Evolutionary conservation across 2,113 vertebrate species (phyloP).

Genomic region (Edolisoma coerulescens): DNA sequence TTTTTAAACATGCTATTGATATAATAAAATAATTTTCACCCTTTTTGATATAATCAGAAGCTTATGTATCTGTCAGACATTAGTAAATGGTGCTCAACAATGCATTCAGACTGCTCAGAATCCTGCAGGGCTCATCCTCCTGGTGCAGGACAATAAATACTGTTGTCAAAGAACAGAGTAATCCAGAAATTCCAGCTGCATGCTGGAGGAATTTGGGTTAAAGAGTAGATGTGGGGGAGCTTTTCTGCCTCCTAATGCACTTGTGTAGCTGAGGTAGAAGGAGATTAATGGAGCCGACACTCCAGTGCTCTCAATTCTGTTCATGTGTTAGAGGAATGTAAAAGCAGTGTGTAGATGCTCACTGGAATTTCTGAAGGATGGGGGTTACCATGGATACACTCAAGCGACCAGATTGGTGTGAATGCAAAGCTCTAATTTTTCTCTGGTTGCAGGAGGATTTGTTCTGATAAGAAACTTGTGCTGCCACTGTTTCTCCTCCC

Average conservation of each 20-base stretch:
- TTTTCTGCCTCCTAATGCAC: background rate
- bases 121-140: background rate
- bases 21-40: background rate
- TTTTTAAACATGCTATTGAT: background rate
- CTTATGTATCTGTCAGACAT: background rate
- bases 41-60: background rate
- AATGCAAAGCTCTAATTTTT: slow-evolving; percentile 21
- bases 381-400: slow-evolving; percentile 78
- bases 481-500: slow-evolving; percentile 16
- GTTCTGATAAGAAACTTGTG: slow-evolving; percentile 38
- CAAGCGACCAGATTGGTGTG: slow-evolving; percentile 31
- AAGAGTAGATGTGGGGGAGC: background rate
- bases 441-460: slow-evolving; percentile 40
- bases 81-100: background rate
- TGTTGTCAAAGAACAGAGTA: background rate
- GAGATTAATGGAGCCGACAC: background rate
- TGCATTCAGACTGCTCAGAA: background rate
- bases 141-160: background rate
- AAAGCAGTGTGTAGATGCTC: slow-evolving; percentile 31
- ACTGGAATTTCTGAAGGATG: slow-evolving; percentile 54
- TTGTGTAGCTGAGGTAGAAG: background rate
- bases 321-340: slow-evolving; percentile 9
- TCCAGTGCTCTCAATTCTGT: background rate
- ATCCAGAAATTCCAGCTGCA: background rate
- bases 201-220: background rate